phyloP scores from a whole-genome alignment of 2,113 vertebrate genomes.

The Oxyruncus cristatus region DNA sequence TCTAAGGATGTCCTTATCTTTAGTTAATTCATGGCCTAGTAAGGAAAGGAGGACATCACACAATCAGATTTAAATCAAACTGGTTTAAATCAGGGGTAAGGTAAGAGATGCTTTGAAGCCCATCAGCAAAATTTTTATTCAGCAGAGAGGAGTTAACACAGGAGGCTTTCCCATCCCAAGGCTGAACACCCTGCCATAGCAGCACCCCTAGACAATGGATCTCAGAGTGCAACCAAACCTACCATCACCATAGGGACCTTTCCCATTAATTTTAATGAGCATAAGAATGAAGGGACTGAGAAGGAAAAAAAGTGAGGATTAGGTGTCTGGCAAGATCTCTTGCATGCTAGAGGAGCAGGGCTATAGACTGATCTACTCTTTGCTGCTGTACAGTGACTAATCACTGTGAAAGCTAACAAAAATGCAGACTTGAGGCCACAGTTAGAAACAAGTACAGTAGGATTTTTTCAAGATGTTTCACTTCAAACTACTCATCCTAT shows the following conservation, averaged over 20 bases:
- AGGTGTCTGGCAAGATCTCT: constrained; percentile 31
- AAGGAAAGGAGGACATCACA: neutral
- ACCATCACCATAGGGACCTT: neutral
- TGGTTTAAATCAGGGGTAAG: neutral
- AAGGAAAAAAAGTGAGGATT: neutral
- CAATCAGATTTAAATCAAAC: neutral
- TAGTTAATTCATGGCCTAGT: neutral
- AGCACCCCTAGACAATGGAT: neutral
- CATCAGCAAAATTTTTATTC: neutral
- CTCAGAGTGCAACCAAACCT: neutral
- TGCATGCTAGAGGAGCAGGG: constrained; percentile 2
- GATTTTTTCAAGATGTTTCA: constrained; percentile 58
- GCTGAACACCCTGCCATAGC: neutral
- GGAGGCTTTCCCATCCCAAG: neutral
- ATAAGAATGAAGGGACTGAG: neutral
- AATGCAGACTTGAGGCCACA: constrained; percentile 26
- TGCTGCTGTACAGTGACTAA: constrained; percentile 27
- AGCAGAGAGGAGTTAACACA: neutral
- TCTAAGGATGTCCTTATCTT: neutral
- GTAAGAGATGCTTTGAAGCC: neutral
- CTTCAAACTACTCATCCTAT: constrained; percentile 48
- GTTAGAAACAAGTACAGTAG: constrained; percentile 33
- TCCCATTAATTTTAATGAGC: constrained; percentile 13
- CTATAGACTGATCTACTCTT: neutral
- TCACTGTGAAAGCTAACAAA: constrained; percentile 40